These are phyloP conservation scores for Pachycephus smyrnensis DNA, from an alignment of 2,888 invertebrate species.

Conservation along the genomic window DNA sequence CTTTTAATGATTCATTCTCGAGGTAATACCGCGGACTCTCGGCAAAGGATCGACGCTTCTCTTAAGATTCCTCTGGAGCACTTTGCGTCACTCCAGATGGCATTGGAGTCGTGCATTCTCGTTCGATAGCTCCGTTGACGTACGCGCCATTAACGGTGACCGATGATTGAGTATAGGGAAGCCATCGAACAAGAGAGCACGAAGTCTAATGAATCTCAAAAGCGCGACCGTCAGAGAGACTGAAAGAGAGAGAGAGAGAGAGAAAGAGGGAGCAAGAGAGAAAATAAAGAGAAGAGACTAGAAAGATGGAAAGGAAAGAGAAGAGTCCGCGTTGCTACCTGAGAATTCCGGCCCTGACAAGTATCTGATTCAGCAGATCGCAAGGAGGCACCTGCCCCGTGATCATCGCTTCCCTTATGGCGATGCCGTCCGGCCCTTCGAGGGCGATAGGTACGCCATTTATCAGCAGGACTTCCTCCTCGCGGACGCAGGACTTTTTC, in stretches of 20 bases:
- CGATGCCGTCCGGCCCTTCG: slow-evolving; percentile 76
- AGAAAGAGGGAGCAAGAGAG: too few species aligned
- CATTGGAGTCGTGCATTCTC: too few species aligned
- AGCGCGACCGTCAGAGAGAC: too few species aligned
- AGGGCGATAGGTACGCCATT: slow-evolving; percentile 78
- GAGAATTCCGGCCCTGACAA: slow-evolving; percentile 75
- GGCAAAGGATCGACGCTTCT: not conserved
- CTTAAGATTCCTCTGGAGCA: too few species aligned
- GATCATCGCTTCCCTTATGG: slow-evolving; percentile 76
- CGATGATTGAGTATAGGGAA: too few species aligned
- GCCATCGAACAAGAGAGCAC: too few species aligned
- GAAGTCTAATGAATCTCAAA: too few species aligned
- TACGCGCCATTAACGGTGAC: too few species aligned
- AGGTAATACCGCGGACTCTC: too few species aligned
- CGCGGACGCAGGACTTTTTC: slow-evolving; percentile 77
- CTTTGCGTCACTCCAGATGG: too few species aligned
- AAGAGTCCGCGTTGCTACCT: slow-evolving; percentile 54
- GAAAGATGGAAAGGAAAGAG: not conserved
- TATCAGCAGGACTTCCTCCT: slow-evolving; percentile 78
- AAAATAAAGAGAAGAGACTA: not conserved
- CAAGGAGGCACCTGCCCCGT: slow-evolving; percentile 79
- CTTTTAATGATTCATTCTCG: slow-evolving; percentile 48
- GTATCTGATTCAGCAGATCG: slow-evolving; percentile 77
- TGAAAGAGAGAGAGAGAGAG: too few species aligned
- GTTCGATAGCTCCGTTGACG: too few species aligned